Evolutionary conservation across 2,888 invertebrate genomes (phyloP).

Genomic region (Xestoiulus laeticollis): DNA sequence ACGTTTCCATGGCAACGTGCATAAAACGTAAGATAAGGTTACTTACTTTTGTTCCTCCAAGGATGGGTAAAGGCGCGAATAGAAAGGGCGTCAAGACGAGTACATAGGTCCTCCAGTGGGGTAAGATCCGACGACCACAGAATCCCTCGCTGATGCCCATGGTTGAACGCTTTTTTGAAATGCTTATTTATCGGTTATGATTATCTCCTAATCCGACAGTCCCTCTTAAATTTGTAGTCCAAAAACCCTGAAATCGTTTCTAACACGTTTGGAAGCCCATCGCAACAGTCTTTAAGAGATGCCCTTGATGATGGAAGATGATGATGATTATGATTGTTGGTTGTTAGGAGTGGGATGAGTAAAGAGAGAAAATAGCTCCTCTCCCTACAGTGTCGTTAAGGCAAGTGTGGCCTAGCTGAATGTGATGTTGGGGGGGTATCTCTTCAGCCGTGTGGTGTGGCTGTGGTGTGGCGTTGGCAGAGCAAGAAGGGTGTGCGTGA

Average conservation of each 20-base stretch:
- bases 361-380: not conserved
- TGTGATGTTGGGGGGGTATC: too few relatives aligned
- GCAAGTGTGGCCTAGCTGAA: too few relatives aligned
- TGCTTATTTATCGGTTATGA: not conserved
- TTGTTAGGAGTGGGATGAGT: not conserved
- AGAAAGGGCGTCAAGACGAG: slow-evolving; percentile 76
- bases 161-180: not conserved
- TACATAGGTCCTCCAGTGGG: slow-evolving; percentile 77
- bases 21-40: not conserved
- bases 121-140: slow-evolving; percentile 48
- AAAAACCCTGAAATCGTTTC: too few relatives aligned
- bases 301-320: not conserved
- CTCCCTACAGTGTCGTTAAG: not conserved
- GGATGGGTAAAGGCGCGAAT: slow-evolving; percentile 69
- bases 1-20: too few relatives aligned
- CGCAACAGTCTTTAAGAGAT: too few relatives aligned
- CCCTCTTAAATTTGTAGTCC: too few relatives aligned
- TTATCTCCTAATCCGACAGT: too few relatives aligned
- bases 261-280: too few relatives aligned
- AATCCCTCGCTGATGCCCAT: not conserved
- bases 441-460: too few relatives aligned
- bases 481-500: not conserved
- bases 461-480: too few relatives aligned
- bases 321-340: not conserved
- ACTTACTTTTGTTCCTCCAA: slow-evolving; percentile 55